Percentiles rank a stretch among this genome's conserved stretches.
These are phyloP conservation scores for Cynopterus brachyotis DNA, from an alignment of 2,113 vertebrate species.

Conservation along the genomic window DNA sequence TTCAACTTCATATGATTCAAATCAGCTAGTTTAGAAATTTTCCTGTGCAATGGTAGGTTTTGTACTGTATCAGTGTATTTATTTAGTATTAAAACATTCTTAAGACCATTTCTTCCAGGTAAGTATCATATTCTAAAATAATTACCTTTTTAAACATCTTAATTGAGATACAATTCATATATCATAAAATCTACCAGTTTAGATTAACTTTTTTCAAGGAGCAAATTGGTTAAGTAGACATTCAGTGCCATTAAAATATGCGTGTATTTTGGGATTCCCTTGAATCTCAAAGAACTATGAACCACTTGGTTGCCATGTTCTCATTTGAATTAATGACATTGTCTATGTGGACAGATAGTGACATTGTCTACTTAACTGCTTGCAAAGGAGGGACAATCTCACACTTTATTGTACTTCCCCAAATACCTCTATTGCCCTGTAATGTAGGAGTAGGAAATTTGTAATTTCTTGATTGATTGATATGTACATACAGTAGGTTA, in stretches of 20 bases:
- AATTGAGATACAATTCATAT: not conserved
- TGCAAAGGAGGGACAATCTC: not conserved
- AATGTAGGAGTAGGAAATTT: not conserved
- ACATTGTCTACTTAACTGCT: not conserved
- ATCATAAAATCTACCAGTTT: not conserved
- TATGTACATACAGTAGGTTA: not conserved
- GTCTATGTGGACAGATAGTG: not conserved
- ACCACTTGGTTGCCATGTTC: not conserved
- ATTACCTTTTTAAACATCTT: not conserved
- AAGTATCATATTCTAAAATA: not conserved
- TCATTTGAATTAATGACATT: not conserved
- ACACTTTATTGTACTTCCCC: not conserved
- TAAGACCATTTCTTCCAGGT: slow-evolving; percentile 7
- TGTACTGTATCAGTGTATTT: not conserved
- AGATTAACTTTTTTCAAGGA: not conserved
- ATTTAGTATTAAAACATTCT: slow-evolving; percentile 25
- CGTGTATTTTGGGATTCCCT: not conserved
- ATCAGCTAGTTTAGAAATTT: slow-evolving; percentile 39
- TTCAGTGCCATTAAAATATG: not conserved
- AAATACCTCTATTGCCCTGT: not conserved
- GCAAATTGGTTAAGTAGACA: not conserved
- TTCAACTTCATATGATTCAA: slow-evolving; percentile 36
- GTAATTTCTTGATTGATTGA: not conserved
- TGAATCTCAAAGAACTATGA: not conserved
- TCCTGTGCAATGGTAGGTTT: not conserved